Evolutionary conservation across 2,113 vertebrate species (phyloP), one percentile per base, ranked within the genome.

Genomic region (Junco hyemalis): DNA sequence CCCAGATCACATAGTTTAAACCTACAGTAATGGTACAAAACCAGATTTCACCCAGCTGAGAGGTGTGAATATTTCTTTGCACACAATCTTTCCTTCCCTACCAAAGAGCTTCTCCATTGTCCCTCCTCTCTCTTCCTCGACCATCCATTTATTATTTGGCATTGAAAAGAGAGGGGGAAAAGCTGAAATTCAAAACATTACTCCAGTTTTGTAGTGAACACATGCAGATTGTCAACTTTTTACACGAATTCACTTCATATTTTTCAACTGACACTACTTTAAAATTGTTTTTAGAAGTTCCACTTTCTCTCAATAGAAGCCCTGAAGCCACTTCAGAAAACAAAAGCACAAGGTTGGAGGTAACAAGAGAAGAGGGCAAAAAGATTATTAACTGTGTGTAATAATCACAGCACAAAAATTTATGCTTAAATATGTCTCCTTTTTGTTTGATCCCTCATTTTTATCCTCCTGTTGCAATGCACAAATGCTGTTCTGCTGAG

Each of bases 241-340:
- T 69, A 25, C 36, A 16, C 5, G 6, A 74, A 83, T 4, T 14
- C 0, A 0, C 6, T 70, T 82, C 2, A 0, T 56, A 11, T 40
- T 73, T 86, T 86, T 86, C 42, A 86, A 66, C 9, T 1, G 0
- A 8, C 18, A 4, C 25, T 50, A 25, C 23, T 45, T 64, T 10
- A 72, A 80, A 87, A 73, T n/a, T n/a, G 11, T 74, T 86, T 88
- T 7, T 31, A 44, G 51, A 85, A 35, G 22, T 72, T 26, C 5
- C 22, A 33, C 8, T 51, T 2, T 48, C 48, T 64, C 48, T 83
- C 57, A 74, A 38, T 29, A 82, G 28, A 56, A 72, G 19, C 23
- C 82, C 70, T 91, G 77, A 88, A 96, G 38, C 21, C 61, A 83
- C 80, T 81, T 70, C 78, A 88, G 80, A 81, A 36, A 88, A 68